Percentiles rank a stretch among this genome's conserved stretches.
Evolutionary conservation across 2,113 vertebrate species (phyloP).

Genomic region (Chaetodon trifascialis): DNA sequence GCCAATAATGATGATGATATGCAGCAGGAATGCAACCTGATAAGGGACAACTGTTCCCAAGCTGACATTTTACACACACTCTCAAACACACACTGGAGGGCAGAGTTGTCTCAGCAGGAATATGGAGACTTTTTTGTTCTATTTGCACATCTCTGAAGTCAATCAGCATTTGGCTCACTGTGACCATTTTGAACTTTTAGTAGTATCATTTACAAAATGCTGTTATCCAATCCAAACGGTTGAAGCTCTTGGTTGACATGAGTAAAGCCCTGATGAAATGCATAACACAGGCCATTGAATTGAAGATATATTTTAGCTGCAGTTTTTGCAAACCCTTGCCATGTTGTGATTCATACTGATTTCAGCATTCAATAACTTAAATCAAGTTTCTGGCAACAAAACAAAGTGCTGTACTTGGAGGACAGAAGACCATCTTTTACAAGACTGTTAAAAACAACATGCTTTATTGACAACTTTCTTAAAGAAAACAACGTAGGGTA

Average conservation of each 20-base stretch:
- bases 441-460: constrained; percentile 72
- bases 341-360: background rate
- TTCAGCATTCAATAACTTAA: no score
- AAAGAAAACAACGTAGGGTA: constrained; percentile 55
- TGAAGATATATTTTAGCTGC: background rate
- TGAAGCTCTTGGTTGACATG: no score
- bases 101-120: background rate
- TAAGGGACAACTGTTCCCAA: constrained; percentile 67
- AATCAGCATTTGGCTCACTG: background rate
- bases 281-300: no score
- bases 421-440: constrained; percentile 4
- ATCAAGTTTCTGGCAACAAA: no score
- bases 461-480: constrained; percentile 77
- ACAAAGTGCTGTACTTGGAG: no score
- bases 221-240: no score
- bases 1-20: constrained; percentile 55
- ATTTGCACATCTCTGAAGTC: no score
- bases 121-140: no score
- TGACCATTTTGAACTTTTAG: no score
- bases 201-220: no score
- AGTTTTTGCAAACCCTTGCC: background rate
- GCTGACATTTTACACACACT: constrained; percentile 31
- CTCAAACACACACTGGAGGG: constrained; percentile 10
- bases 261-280: no score
- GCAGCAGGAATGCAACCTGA: constrained; percentile 68